Conservation (phyloP, 1,140 invertebrate genomes). For the Pseudomyrmex pallidus region DNA sequence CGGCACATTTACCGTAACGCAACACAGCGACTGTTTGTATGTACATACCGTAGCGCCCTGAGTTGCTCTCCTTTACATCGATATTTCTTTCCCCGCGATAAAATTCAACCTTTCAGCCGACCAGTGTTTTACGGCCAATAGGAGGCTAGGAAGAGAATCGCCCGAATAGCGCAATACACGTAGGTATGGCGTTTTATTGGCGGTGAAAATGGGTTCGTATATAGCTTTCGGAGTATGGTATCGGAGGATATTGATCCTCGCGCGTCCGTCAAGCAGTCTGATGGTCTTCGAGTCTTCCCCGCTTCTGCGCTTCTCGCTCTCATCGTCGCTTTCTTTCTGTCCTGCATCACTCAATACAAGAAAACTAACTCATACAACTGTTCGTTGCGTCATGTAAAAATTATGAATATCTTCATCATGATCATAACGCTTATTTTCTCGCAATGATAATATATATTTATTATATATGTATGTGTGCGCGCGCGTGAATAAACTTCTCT, state of each 20-base stretch:
- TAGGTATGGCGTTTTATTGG: constrained; percentile 85
- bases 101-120: constrained; percentile 84
- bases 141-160: constrained; percentile 82
- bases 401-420: constrained; percentile 12
- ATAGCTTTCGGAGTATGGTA: constrained; percentile 84
- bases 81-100: constrained; percentile 82
- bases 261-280: constrained; percentile 84
- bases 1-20: constrained; percentile 50
- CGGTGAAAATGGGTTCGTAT: constrained; percentile 83
- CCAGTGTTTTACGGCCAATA: constrained; percentile 84
- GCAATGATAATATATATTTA: too few relatives aligned
- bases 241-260: constrained; percentile 85
- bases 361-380: constrained; percentile 37
- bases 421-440: not conserved
- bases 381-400: constrained; percentile 10
- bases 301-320: constrained; percentile 59
- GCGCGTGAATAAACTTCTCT: not conserved
- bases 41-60: constrained; percentile 51
- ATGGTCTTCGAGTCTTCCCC: constrained; percentile 79
- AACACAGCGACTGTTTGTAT: constrained; percentile 51
- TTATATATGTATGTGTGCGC: not conserved
- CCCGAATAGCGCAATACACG: constrained; percentile 82
- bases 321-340: constrained; percentile 61
- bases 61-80: constrained; percentile 78
- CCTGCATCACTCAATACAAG: constrained; percentile 26